A percentile compares a stretch with the other conserved stretches of the same genome.
Evolutionary conservation across 2,888 invertebrate genomes (phyloP).

Genomic region (Chaitophorus viminalis): DNA sequence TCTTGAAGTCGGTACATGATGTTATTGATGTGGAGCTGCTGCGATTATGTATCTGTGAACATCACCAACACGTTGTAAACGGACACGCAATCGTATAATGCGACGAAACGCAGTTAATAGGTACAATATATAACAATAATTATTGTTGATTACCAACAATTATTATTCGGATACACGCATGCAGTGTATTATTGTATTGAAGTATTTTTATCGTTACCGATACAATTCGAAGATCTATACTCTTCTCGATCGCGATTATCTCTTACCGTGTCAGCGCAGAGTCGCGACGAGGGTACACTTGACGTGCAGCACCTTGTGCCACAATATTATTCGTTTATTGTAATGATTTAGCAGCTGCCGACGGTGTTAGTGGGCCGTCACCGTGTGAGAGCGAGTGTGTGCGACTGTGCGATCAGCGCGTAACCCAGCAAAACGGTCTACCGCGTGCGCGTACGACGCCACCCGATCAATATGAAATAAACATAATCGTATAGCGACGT

Average conservation of each 20-base stretch:
- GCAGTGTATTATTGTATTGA: too few relatives aligned
- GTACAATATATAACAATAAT: too few relatives aligned
- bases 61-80: too few relatives aligned
- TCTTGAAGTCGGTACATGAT: conserved; percentile 40
- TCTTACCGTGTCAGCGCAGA: too few relatives aligned
- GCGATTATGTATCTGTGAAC: too few relatives aligned
- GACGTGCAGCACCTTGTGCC: too few relatives aligned
- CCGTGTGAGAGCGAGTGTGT: not conserved
- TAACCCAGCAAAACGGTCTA: not conserved
- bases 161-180: too few relatives aligned
- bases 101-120: not conserved
- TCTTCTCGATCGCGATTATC: too few relatives aligned
- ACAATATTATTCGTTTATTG: too few relatives aligned
- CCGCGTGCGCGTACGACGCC: not conserved
- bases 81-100: not conserved
- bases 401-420: not conserved
- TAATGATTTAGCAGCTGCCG: not conserved
- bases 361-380: not conserved
- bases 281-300: not conserved
- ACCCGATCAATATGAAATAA: not conserved
- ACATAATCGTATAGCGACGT: not conserved
- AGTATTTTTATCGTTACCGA: not conserved
- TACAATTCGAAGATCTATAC: too few relatives aligned
- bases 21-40: too few relatives aligned
- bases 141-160: too few relatives aligned